Evolutionary conservation across 1,140 invertebrate genomes (phyloP).

Genomic region (Limonius californicus): DNA sequence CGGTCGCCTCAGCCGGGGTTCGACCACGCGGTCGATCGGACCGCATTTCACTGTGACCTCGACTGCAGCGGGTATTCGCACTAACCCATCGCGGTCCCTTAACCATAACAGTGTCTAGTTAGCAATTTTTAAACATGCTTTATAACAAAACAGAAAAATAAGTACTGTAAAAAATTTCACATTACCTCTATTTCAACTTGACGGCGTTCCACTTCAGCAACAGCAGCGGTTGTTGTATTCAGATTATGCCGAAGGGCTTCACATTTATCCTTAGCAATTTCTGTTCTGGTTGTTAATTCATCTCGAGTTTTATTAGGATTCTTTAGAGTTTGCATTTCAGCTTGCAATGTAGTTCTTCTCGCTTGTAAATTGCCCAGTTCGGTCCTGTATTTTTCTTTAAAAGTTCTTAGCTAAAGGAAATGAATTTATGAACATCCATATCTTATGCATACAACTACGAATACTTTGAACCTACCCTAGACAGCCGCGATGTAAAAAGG

Average conservation of each 20-base stretch:
- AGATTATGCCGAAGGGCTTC: slow-evolving; percentile 23
- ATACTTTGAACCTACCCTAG: slow-evolving; percentile 17
- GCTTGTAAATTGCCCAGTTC: slow-evolving; percentile 7
- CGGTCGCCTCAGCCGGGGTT: too few relatives aligned
- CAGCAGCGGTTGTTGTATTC: slow-evolving; percentile 26
- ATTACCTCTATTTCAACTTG: slow-evolving; percentile 25
- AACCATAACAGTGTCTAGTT: too few relatives aligned
- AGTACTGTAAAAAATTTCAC: not conserved
- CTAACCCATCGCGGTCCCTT: too few relatives aligned
- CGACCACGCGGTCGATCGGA: too few relatives aligned
- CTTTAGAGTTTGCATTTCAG: slow-evolving; percentile 23
- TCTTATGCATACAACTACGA: too few relatives aligned
- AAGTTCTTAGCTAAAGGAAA: slow-evolving; percentile 10
- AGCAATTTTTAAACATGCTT: too few relatives aligned
- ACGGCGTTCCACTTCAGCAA: slow-evolving; percentile 23
- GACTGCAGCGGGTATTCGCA: too few relatives aligned
- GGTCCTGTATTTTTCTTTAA: slow-evolving; percentile 3
- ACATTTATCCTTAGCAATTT: slow-evolving; percentile 3
- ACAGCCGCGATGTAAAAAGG: slow-evolving; percentile 18
- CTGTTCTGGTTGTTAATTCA: slow-evolving; percentile 17
- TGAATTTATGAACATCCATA: too few relatives aligned
- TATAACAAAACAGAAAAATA: not conserved
- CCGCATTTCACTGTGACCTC: too few relatives aligned
- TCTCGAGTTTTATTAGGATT: slow-evolving; percentile 23
- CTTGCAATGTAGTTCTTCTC: not conserved